Evolutionary conservation across 30 jellyfish, hydroid and myxozoan genomes (phyloP), one percentile per base, ranked within the genome.

Genomic region (Pseudorhiza aurosa): DNA sequence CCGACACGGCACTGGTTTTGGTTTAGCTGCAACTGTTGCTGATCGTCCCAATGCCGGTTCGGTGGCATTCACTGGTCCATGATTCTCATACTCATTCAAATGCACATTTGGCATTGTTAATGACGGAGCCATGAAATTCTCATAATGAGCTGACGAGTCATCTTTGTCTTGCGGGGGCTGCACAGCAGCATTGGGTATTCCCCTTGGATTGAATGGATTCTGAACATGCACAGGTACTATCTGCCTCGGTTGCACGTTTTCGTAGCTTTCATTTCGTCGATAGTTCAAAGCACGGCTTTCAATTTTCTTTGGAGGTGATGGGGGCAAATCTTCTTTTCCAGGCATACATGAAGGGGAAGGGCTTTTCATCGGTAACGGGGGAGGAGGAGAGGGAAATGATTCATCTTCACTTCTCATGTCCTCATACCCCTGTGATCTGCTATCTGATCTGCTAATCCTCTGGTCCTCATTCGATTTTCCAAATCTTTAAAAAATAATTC

Each of bases 191-290:
- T 21, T 30, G 17, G 55, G 65, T n/a, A 26, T 43, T 4, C 36
- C 63, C 37, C 22, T 47, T 3, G 29, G 35, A 18, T 71, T 62
- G 40, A 77, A 87, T 1, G 96, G 96, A 57, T 50, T 87, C 33
- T 75, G 92, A 0, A 74, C 81, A 9, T 65, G 92, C 9, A 87
- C 82, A 1, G 96, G 96, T 2, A 62, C 83, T 30, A 77, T 65
- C 68, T 65, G 85, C 19, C 86, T 43, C 15, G 96, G 96, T 33
- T 33, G 75, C 10, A 87, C 85, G 43, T 87, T 87, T 51, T 87
- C 96, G 76, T 87, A 87, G 25, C 83, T 76, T 22, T 87, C 88
- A 6, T 6, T 53, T 15, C 45, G 93, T 2, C 88, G 83, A 18
- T 74, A 60, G 8, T 44, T 74, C 26, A 75, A 31, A 7, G 72